A percentile compares a stretch with the other conserved stretches of the same genome.
Evolutionary conservation across 2,797 vertebrate species (phyloP).

Genomic region (Typhlichthys subterraneus): DNA sequence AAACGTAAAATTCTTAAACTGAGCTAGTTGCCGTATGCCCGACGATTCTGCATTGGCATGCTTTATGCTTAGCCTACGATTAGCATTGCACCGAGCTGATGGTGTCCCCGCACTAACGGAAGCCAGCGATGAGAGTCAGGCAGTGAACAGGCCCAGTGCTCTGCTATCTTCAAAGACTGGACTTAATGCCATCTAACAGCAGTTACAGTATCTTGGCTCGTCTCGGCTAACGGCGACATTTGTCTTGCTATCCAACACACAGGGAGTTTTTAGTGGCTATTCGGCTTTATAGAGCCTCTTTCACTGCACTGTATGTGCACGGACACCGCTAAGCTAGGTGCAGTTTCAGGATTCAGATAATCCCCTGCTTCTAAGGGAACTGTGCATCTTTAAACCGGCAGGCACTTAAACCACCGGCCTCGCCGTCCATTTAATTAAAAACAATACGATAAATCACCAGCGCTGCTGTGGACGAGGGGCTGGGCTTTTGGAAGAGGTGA

Average conservation of each 20-base stretch:
- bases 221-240: slow-evolving; percentile 58
- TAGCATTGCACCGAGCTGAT: no score
- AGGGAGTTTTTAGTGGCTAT: slow-evolving; percentile 55
- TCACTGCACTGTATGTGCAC: slow-evolving; percentile 43
- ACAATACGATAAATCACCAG: slow-evolving; percentile 78
- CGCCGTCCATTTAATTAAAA: slow-evolving; percentile 80
- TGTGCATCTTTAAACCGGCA: slow-evolving; percentile 58
- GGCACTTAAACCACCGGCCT: slow-evolving; percentile 62
- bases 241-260: slow-evolving; percentile 57
- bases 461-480: slow-evolving; percentile 59
- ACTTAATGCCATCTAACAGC: slow-evolving; percentile 8
- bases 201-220: slow-evolving; percentile 40
- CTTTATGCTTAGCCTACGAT: no score
- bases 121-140: no score
- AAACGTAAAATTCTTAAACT: no score
- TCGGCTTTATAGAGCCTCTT: slow-evolving; percentile 53
- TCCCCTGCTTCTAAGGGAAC: slow-evolving; percentile 54
- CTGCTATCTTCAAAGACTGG: no score
- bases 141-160: no score
- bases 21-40: no score
- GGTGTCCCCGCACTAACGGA: no score
- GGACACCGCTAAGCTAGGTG: slow-evolving; percentile 28
- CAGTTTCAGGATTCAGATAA: slow-evolving; percentile 60
- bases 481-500: slow-evolving; percentile 48
- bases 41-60: no score